phyloP scores from a whole-genome alignment of 2,797 vertebrate genomes.

The Dipus sagitta region DNA sequence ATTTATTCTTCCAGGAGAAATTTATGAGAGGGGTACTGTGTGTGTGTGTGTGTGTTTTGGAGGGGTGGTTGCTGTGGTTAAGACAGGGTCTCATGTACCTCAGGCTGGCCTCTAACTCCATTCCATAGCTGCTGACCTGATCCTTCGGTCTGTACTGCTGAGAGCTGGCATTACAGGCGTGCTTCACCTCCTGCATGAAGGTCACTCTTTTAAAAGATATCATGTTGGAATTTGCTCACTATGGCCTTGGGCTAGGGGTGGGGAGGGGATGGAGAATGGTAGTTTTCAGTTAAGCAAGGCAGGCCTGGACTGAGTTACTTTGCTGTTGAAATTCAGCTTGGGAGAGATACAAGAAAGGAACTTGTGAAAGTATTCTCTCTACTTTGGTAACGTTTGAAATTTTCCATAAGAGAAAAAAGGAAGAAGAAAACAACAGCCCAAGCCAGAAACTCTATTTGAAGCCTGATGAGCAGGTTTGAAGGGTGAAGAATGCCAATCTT shows the following conservation, averaged over 20 bases:
- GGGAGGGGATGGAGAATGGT: neutral
- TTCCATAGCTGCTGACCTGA: too few species aligned
- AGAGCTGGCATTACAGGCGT: too few species aligned
- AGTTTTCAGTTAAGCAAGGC: neutral
- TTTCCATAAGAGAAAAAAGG: conserved; percentile 45
- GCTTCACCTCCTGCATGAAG: neutral
- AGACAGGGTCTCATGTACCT: too few species aligned
- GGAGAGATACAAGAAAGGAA: neutral
- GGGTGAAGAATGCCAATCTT: neutral
- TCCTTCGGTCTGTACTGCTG: too few species aligned
- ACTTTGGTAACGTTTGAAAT: conserved; percentile 19
- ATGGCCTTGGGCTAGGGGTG: neutral
- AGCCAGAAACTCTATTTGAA: conserved; percentile 33
- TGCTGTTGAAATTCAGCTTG: neutral
- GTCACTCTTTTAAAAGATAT: neutral
- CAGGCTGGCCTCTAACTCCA: too few species aligned
- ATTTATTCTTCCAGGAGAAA: neutral
- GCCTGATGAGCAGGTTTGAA: conserved; percentile 56
- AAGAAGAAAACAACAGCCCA: conserved; percentile 4
- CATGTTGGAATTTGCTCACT: neutral
- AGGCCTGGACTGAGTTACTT: neutral
- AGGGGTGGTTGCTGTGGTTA: too few species aligned
- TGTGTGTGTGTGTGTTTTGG: too few species aligned
- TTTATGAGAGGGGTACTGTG: neutral
- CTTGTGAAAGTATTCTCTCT: neutral